Conservation (phyloP, 2,797 vertebrate genomes). For the Lepidocolaptes lacrymiger region DNA sequence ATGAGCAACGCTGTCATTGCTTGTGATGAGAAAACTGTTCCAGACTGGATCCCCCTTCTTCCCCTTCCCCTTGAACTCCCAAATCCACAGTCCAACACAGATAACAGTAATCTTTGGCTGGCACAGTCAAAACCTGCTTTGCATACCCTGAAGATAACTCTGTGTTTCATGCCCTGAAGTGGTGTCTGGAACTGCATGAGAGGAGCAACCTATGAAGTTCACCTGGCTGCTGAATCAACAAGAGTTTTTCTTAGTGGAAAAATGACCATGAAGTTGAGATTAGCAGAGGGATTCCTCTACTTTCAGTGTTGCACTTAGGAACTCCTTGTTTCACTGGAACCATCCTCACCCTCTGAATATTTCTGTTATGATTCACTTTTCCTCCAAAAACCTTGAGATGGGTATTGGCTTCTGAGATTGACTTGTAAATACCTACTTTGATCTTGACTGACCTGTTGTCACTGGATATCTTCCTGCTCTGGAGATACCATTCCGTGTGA, state of each 20-base stretch:
- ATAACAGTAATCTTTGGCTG: not conserved
- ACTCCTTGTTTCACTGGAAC: not conserved
- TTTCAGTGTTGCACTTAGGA: not conserved
- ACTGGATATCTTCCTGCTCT: not conserved
- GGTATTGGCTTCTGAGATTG: not conserved
- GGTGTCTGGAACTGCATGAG: not conserved
- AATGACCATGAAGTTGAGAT: not conserved
- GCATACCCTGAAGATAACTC: not conserved
- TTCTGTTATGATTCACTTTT: not conserved
- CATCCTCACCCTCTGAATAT: not conserved
- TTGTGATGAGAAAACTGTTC: not conserved
- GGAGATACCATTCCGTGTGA: not conserved
- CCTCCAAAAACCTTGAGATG: not conserved
- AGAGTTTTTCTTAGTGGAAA: not conserved
- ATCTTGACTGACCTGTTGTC: not conserved
- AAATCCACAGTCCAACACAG: not conserved
- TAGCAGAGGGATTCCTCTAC: not conserved
- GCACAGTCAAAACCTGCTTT: not conserved
- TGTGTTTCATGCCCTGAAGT: not conserved
- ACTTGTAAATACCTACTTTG: not conserved
- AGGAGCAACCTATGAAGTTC: not conserved
- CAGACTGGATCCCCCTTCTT: not conserved
- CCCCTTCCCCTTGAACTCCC: not conserved
- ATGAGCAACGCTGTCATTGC: accelerated
- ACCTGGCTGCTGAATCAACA: not conserved